Base-by-base conservation (phyloP, 2,797 vertebrate genomes). In the Pygocentrus nattereri region DNA sequence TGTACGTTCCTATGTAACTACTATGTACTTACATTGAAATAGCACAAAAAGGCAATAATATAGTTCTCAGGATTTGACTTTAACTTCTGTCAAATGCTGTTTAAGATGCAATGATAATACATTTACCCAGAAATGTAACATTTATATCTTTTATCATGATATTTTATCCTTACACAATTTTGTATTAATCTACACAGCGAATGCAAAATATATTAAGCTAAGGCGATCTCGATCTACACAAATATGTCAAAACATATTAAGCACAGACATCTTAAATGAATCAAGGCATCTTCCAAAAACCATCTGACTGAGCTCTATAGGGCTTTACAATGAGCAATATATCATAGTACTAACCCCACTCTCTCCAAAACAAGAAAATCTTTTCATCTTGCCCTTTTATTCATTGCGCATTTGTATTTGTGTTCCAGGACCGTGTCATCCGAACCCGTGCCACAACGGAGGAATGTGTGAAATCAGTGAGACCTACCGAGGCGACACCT, bases 371-470 rank as follows among this genome's bases (percentile, higher is more conserved):
- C 49, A 72, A 18, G 30, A 31, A 49, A 27, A n/a, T 1, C 15
- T 27, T 1, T 70, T 70, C 2, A 5, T 69, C 21, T 34, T 72
- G 19, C 11, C 0, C 19, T 38, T 21, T n/a, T 30, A 30, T 31
- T 71, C 4, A 52, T 50, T 21, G 2, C 16, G 18, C 62, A 62
- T 44, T 12, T 76, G 38, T 76, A 41, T 71, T 64, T 87, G 70
- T 70, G 5, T 93, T 90, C 52, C 91, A 99, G 98, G 97, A 64
- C 97, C 96, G 67, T 99, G 98, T 86, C 92, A 96, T 85, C 98
- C 98, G 82, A 99, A 98, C 89, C 98, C 98, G 0, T 99, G 98
- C 86, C 98, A 99, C 93, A 98, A 99, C 90, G 97, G 96, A 89
- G 98, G 98, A 85, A 93, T 88, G 11, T 99, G 98, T 92, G 96